Base-by-base conservation (phyloP, 1,140 invertebrate species). In the Eriocheir sinensis region DNA sequence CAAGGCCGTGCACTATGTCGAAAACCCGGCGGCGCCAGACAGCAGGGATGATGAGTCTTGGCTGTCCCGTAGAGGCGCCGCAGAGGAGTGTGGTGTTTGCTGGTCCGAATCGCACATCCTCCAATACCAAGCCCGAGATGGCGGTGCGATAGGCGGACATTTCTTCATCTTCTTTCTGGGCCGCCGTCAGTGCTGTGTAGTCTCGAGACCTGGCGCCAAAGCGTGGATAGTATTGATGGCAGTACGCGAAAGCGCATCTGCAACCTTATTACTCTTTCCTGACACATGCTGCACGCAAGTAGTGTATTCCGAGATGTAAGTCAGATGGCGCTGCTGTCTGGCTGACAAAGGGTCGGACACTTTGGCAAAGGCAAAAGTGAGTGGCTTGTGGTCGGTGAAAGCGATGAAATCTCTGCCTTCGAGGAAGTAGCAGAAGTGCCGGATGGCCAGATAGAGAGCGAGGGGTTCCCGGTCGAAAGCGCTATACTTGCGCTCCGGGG, bases 311-410 rank as follows among this genome's bases (percentile, higher is more conserved):
- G 30, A 38, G 9, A 95, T 90, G 89, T 44, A 79, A 27, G 32
- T 40, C 32, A 92, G 60, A 89, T 80, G 94, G 15, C 95, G 53
- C 2, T 95, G 32, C 86, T 96, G 94, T 17, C 95, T 12, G 2
- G 96, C 95, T 34, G 95, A 94, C 30, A 91, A 83, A 93, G 86
- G 80, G 27, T 96, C 96, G 2, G 80, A 44, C 1, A 93, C 89
- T 88, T 95, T 60, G 17, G 36, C 44, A 44, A 96, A 96, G 12
- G 96, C 96, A 90, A 40, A 96, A 0, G 81, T 96, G 79, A 97
- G 95, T 0, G 95, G 96, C 81, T 96, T 96, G 88, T 96, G 96
- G 93, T 96, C 96, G 0, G 96, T 96, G 38, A 30, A 96, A 12
- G 96, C 38, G 0, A 36, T 92, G 90, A 97, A 96, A 27, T 95